Base-by-base conservation (phyloP, 2,888 invertebrate species). In the Polyommatus icarus region DNA sequence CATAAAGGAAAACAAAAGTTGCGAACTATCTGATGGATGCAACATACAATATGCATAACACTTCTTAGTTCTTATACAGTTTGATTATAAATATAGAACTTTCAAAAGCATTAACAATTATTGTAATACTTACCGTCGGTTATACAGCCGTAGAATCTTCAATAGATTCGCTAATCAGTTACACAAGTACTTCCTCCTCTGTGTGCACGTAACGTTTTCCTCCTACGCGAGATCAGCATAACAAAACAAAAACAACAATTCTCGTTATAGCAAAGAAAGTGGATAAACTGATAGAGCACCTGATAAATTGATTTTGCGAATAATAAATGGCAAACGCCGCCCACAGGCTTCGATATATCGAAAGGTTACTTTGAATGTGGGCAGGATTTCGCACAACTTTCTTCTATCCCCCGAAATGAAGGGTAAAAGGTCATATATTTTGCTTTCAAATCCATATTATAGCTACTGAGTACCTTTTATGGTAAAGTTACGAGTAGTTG, bases 261-360 rank as follows among this genome's bases (percentile, higher is more conserved):
- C 73, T 73, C 46, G 40, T 73, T 40, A 46, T 8, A 73, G 73
- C 46, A n/a, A 46, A 24, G 73, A 73, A 73, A 73, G 73, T 73
- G 46, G 73, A 73, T 46, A 46, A 73, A 20, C 67, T 67, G 29
- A 67, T 29, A 67, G 67, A 67, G 18, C 67, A 67, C 67, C 67
- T 29, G 67, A 67, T 67, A 67, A 67, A 67, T 67, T 67, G 67
- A 32, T 29, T 67, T 29, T 67, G 67, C 67, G 29, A 72, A 29
- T 75, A 50, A 24, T 50, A 75, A 75, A 54, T 54, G 75, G 29
- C 54, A 50, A 75, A 24, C 24, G 50, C 50, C 75, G 75, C 75
- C 50, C 75, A 75, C 54, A 54, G 75, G 50, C 12, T 40, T 40
- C n/a, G 24, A 29, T 54, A 50, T 67, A 67, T 29, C 18, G 29